phyloP scores from a whole-genome alignment of 2,888 invertebrate species.

The Oscheius myriophilus region DNA sequence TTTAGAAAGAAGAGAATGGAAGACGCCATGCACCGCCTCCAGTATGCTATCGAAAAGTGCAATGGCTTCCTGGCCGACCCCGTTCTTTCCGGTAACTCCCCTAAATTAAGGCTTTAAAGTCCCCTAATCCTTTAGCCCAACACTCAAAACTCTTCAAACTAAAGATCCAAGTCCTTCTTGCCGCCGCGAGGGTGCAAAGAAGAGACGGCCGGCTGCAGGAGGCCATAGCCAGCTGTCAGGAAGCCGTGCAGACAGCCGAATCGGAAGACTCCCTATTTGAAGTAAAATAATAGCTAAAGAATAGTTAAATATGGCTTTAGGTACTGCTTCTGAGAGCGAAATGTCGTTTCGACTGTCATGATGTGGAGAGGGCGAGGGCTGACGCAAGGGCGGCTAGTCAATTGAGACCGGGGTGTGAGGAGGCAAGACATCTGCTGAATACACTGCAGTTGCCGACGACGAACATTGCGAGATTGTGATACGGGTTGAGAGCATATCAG shows the following conservation, averaged over 20 bases:
- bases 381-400: constrained; percentile 28
- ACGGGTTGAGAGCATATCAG: constrained; percentile 12
- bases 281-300: neutral
- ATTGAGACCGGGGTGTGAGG: constrained; percentile 27
- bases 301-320: neutral
- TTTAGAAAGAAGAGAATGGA: constrained; percentile 30
- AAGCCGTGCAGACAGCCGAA: constrained; percentile 24
- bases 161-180: constrained; percentile 23
- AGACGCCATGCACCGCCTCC: constrained; percentile 32
- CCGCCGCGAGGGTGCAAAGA: constrained; percentile 16
- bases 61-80: constrained; percentile 19
- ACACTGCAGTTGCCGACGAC: constrained; percentile 28
- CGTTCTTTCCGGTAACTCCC: neutral
- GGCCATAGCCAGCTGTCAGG: constrained; percentile 21
- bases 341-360: constrained; percentile 32
- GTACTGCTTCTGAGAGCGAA: constrained; percentile 30
- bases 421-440: constrained; percentile 29
- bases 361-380: constrained; percentile 32
- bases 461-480: constrained; percentile 24
- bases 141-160: constrained; percentile 11
- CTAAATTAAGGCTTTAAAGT: no score
- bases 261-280: constrained; percentile 21
- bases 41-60: constrained; percentile 30
- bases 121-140: neutral
- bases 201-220: constrained; percentile 19